Percentiles rank a stretch among this genome's conserved stretches.
Evolutionary conservation across 2,113 vertebrate species (phyloP).

Genomic region (Dasyprocta punctata): DNA sequence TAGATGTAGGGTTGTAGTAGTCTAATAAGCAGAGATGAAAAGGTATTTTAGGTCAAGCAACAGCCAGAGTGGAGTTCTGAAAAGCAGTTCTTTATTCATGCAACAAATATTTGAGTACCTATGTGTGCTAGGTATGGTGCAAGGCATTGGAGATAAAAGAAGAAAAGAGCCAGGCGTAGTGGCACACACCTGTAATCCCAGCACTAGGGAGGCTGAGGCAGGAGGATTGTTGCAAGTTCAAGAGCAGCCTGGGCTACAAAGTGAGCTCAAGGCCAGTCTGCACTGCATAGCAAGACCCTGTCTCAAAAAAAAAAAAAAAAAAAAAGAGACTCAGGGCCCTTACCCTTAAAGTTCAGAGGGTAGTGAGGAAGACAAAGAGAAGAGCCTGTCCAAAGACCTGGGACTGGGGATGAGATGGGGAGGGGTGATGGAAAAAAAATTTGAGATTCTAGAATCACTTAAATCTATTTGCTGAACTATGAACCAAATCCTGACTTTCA

Average conservation of each 20-base stretch:
- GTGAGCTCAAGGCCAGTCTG: too few relatives aligned
- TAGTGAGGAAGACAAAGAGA: background rate
- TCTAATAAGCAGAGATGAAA: background rate
- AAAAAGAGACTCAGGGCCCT: background rate
- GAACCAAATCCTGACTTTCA: background rate
- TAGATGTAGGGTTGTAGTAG: background rate
- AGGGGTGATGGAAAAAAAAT: background rate
- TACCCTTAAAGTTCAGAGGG: background rate
- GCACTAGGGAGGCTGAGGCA: too few relatives aligned
- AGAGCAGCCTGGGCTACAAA: too few relatives aligned
- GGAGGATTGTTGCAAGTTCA: too few relatives aligned
- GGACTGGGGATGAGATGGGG: background rate
- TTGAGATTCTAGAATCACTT: constrained; percentile 4
- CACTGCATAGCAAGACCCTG: too few relatives aligned
- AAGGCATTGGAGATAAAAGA: constrained; percentile 18
- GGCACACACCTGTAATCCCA: too few relatives aligned
- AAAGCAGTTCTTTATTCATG: constrained; percentile 36
- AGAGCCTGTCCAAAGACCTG: background rate
- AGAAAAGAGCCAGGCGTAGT: background rate
- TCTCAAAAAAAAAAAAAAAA: too few relatives aligned
- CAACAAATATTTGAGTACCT: background rate
- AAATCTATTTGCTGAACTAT: constrained; percentile 15
- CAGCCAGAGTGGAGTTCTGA: background rate
- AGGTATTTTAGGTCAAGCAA: background rate
- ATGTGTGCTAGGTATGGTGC: background rate